Evolutionary conservation across 2,797 vertebrate genomes (phyloP), one percentile per base, ranked within the genome.

Genomic region (Monodelphis domestica): DNA sequence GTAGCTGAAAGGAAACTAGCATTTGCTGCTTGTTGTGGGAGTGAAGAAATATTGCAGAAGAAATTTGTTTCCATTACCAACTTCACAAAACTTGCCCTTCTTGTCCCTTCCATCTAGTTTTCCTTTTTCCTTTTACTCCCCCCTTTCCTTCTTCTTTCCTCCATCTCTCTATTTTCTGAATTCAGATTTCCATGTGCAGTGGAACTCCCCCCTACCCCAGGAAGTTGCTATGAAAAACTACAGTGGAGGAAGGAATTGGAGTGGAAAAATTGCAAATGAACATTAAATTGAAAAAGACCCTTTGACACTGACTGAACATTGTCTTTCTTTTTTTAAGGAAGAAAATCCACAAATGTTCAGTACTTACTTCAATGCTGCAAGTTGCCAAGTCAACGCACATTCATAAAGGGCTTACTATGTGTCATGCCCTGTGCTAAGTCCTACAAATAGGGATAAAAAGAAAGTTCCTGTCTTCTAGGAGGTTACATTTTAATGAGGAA

Each of bases 71-170:
- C 3, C 1, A 12, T 24, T 50, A 84, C 38, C 38, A 84, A 26
- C 70, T 11, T 3, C 38, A 28, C 24, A 84, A 26, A 84, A 84
- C 70, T 84, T 50, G 38, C 53, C 56, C 12, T 88, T 91, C 50
- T 92, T 54, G 50, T 59, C 30, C 28, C 24, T 45, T 30, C 63
- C 59, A 54, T 7, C 15, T 53, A 33, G 11, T 45, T n/a, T 93
- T 87, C 70, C 15, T 51, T 90, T 33, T n/a, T 9, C 26, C 50
- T 91, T 38, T 12, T 3, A 38, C 7, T 33, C 0, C 38, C 56
- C 26, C 24, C 45, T 50, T 89, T 33, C 15, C 9, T 91, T 92
- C 88, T 84, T 57, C 89, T 88, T 93, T 89, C 54, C 89, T 89
- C 14, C 12, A 38, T 5, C 45, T 12, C 88, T 54, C 78, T 12